Conservation (phyloP, 35 echinoderm and acorn worm species). For the Diadema setosum region DNA sequence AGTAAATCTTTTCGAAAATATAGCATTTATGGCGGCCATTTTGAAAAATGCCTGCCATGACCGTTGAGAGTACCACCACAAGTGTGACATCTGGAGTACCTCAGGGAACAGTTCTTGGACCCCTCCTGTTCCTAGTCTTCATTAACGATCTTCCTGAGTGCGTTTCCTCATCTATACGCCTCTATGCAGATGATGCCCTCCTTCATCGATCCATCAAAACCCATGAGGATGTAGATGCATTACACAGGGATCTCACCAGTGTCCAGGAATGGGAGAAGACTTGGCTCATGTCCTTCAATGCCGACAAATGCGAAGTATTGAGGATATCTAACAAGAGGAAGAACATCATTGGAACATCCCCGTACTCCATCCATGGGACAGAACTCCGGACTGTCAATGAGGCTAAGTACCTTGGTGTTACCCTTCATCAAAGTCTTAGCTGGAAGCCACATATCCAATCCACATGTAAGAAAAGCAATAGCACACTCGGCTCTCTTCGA, state of each 20-base stretch:
- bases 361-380: neutral
- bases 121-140: conserved; percentile 32
- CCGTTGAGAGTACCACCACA: no score
- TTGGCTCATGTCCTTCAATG: no score
- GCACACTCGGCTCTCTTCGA: neutral
- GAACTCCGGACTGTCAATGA: neutral
- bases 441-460: conserved; percentile 31
- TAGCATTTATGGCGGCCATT: no score
- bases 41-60: no score
- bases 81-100: no score
- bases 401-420: neutral
- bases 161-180: neutral
- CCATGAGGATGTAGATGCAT: neutral
- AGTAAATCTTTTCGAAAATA: no score
- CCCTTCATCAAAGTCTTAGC: neutral
- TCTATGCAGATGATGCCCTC: conserved; percentile 37
- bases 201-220: no score
- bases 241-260: conserved; percentile 8
- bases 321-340: neutral
- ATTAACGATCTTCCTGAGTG: conserved; percentile 32
- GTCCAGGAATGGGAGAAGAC: conserved; percentile 14
- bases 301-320: conserved; percentile 11
- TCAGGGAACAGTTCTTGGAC: no score
- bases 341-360: neutral
- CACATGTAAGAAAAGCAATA: conserved; percentile 20